Evolutionary conservation across 2,113 vertebrate genomes (phyloP).

Genomic region (Colinus virginianus): DNA sequence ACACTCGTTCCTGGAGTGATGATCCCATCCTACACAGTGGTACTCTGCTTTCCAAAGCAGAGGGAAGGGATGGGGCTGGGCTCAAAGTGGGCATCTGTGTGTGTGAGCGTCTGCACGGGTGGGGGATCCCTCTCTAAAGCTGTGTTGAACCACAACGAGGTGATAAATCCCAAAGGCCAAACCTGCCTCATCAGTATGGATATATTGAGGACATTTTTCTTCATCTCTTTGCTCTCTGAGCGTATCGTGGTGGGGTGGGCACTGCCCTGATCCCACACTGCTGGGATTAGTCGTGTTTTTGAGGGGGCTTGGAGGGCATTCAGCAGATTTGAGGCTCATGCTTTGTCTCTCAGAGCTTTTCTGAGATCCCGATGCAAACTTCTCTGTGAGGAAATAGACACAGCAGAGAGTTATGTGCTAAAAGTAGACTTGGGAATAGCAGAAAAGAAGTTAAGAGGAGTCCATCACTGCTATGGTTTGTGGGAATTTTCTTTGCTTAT

Average conservation of each 20-base stretch:
- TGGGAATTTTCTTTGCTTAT: neutral
- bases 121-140: neutral
- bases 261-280: accelerated
- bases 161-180: neutral
- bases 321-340: neutral
- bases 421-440: accelerated
- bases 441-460: neutral
- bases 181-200: accelerated
- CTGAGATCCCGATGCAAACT: neutral
- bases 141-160: accelerated
- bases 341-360: neutral
- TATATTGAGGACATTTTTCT: neutral
- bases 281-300: accelerated
- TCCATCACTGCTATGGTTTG: neutral
- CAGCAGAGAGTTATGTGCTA: neutral
- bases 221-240: neutral
- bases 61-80: neutral
- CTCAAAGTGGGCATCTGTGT: neutral
- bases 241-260: neutral
- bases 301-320: neutral
- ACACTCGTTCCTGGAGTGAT: neutral
- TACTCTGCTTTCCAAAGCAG: accelerated
- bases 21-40: neutral
- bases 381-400: neutral
- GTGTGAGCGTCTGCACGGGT: accelerated